Evolutionary conservation across 2,113 vertebrate genomes (phyloP), one percentile per base, ranked within the genome.

Genomic region (Alligator mississippiensis): DNA sequence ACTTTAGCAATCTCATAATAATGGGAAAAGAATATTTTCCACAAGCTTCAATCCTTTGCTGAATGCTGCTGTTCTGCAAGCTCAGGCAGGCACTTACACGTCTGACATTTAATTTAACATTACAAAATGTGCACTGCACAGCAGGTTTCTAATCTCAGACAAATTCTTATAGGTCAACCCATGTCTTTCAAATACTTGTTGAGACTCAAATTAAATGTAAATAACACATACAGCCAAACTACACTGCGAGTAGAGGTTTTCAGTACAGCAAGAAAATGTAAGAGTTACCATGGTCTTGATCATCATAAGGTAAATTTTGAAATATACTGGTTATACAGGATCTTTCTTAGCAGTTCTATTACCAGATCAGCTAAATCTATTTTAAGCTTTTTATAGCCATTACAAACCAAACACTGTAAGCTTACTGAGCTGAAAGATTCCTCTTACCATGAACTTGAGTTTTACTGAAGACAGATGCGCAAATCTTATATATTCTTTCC

Each of bases 131-230:
- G 15, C 64, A 47, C 24, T 79, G 54, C 77, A 72, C 15, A 82
- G 85, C 47, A 80, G 60, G 47, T 28, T 95, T 84, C 77, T 91
- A 86, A 96, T 92, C 60, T 92, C 82, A 87, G 64, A 75, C 47
- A 93, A 59, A 83, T 90, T 92, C 95, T 90, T 24, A 25, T 87
- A 84, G 84, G 34, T 85, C 74, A 93, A 90, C 75, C 89, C 72
- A 58, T 4, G 8, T 2, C 74, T 85, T 93, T 89, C 25, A 78
- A 96, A 89, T 74, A 89, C 28, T 90, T 92, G 59, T 77, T 82
- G 24, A 5, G 3, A 84, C n/a, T 70, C 34, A 13, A 21, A 77
- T 84, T 80, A 78, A 92, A 90, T 89, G 61, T 64, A 95, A 85
- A 47, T 34, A 91, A 92, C 3, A 30, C 22, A 18, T 38, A 17